A percentile compares a stretch with the other conserved stretches of the same genome.
Conservation (phyloP, 2,113 vertebrate species). For the Forbesichthys papilliferus region DNA sequence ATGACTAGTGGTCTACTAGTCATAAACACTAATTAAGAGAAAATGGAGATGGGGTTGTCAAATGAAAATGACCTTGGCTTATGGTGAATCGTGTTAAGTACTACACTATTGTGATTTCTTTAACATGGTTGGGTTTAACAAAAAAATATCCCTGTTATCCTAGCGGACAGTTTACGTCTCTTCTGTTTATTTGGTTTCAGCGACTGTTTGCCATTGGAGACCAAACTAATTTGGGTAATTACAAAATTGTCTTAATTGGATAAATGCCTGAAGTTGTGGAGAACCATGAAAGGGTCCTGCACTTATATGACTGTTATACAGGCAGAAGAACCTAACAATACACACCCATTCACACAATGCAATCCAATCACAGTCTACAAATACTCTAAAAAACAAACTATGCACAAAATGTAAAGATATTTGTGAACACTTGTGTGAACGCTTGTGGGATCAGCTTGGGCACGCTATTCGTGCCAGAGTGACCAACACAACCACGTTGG, state of each 20-base stretch:
- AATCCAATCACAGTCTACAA: not conserved
- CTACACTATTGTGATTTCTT: too few species aligned
- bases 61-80: too few species aligned
- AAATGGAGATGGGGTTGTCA: too few species aligned
- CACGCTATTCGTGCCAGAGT: too few species aligned
- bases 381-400: not conserved
- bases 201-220: slow-evolving; percentile 10
- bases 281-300: not conserved
- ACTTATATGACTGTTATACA: not conserved
- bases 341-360: not conserved
- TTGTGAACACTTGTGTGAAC: too few species aligned
- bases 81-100: too few species aligned
- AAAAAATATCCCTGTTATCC: not conserved
- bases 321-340: not conserved
- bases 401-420: too few species aligned
- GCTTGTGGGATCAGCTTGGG: too few species aligned
- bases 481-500: too few species aligned
- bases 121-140: not conserved
- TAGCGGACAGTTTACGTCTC: not conserved
- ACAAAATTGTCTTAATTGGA: slow-evolving; percentile 51
- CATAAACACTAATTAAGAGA: too few species aligned
- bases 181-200: not conserved
- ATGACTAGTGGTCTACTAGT: not conserved
- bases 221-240: slow-evolving; percentile 41
- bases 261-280: slow-evolving; percentile 22